These are phyloP conservation scores for Rhabdornis inornatus DNA, from an alignment of 2,113 vertebrate genomes.

Conservation along the genomic window DNA sequence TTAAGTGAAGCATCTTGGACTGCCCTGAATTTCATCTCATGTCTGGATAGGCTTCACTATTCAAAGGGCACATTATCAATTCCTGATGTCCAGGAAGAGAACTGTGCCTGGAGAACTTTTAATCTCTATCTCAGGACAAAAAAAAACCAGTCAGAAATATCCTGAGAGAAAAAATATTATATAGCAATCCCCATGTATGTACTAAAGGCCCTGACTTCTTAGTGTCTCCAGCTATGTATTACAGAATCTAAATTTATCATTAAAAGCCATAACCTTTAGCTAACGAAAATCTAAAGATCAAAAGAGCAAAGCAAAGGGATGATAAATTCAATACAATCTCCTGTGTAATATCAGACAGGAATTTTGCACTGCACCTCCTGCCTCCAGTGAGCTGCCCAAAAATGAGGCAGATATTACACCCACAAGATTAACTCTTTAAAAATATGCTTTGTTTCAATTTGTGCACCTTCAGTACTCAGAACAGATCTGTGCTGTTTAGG, in stretches of 20 bases:
- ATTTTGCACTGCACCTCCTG: not conserved
- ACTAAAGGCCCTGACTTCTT: not conserved
- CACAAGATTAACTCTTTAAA: not conserved
- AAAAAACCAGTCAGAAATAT: not conserved
- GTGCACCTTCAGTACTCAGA: not conserved
- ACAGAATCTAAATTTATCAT: not conserved
- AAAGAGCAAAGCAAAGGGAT: not conserved
- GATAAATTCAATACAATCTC: not conserved
- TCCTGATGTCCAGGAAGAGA: not conserved
- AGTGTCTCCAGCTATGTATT: not conserved
- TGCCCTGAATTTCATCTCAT: not conserved
- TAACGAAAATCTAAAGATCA: not conserved
- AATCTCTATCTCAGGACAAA: not conserved
- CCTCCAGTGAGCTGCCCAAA: not conserved
- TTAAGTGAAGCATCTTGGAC: not conserved
- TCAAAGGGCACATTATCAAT: not conserved
- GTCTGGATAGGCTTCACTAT: not conserved
- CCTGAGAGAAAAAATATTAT: not conserved
- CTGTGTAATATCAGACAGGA: not conserved
- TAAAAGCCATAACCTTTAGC: not conserved
- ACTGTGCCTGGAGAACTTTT: not conserved
- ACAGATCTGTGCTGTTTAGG: not conserved
- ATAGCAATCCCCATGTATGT: not conserved
- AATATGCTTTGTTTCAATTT: not conserved
- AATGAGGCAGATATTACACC: not conserved